Conservation (phyloP, 2,113 vertebrate genomes). For the Lucifuga dentata region DNA sequence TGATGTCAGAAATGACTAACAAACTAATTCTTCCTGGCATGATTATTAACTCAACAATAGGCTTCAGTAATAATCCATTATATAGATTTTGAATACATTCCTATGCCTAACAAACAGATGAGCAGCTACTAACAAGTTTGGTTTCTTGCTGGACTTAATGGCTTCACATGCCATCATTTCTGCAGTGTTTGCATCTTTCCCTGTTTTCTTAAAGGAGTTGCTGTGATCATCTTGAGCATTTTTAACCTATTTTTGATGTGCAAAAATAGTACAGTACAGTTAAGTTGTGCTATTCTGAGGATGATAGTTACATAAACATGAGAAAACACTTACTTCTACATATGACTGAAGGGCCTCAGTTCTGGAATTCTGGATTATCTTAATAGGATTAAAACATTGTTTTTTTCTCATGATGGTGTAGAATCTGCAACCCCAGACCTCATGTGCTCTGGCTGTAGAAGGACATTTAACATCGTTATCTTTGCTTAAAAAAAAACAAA, state of each 20-base stretch:
- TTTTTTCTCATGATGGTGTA: slow-evolving; percentile 37
- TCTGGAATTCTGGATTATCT: slow-evolving; percentile 69
- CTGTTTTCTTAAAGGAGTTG: no score
- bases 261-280: no score
- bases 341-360: slow-evolving; percentile 34
- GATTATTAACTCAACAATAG: slow-evolving; percentile 18
- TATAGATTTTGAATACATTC: slow-evolving; percentile 37
- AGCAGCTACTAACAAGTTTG: no score
- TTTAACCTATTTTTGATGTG: no score
- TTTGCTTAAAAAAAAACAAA: slow-evolving; percentile 16
- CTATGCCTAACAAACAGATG: slow-evolving; percentile 29
- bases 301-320: neutral
- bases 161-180: no score
- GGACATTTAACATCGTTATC: slow-evolving; percentile 25
- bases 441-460: neutral
- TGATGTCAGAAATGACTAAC: slow-evolving; percentile 26
- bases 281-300: neutral
- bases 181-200: no score
- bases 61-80: slow-evolving; percentile 7
- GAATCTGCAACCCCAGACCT: neutral
- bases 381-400: slow-evolving; percentile 73
- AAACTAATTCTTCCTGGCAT: slow-evolving; percentile 31
- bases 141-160: no score
- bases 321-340: slow-evolving; percentile 21
- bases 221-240: no score